These are phyloP conservation scores for Tetrao urogallus DNA, from an alignment of 2,113 vertebrate genomes.

Conservation along the genomic window DNA sequence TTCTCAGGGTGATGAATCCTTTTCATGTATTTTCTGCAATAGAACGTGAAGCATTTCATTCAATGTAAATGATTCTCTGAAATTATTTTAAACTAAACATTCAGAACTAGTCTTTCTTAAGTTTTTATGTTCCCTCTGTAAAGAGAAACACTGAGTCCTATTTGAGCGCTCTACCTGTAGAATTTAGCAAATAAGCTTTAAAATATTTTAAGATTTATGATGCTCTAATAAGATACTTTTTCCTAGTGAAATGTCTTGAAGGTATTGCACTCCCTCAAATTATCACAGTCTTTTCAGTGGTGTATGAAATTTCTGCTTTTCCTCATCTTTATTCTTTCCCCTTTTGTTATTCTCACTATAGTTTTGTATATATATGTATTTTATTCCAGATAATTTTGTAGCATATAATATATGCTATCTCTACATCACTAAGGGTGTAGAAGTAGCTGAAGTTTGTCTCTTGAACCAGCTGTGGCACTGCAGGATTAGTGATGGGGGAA, in stretches of 20 bases:
- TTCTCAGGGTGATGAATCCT: background rate
- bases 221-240: background rate
- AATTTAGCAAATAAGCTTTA: background rate
- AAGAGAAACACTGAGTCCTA: background rate
- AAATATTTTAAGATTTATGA: background rate
- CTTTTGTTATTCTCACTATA: background rate
- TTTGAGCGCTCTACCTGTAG: background rate
- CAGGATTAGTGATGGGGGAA: constrained; percentile 9
- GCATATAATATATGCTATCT: fast-evolving
- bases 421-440: background rate
- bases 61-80: background rate
- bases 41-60: background rate
- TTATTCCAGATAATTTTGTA: background rate
- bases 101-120: background rate
- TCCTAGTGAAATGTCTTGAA: background rate
- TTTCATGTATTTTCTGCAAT: background rate
- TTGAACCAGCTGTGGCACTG: constrained; percentile 46
- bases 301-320: background rate
- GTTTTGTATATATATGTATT: background rate
- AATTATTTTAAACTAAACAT: background rate
- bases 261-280: background rate
- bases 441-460: constrained; percentile 21
- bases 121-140: background rate
- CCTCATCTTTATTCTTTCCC: background rate
- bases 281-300: background rate